phyloP scores from a whole-genome alignment of 2,797 vertebrate genomes.

The Dendrocincla tyrannina region DNA sequence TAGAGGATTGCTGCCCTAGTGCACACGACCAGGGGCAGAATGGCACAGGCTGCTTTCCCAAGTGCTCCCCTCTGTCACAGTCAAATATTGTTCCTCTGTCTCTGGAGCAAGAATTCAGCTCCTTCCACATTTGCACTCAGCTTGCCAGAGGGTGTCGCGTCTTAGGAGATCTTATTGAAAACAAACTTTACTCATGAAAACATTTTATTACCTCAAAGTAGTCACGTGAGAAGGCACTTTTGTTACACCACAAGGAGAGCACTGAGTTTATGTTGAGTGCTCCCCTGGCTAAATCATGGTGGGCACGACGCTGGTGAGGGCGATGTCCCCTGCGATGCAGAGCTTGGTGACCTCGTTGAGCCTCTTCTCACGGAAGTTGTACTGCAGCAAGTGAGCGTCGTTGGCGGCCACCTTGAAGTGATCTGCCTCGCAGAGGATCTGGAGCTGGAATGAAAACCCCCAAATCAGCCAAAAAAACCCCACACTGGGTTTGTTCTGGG shows the following conservation, averaged over 20 bases:
- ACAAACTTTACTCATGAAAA: neutral
- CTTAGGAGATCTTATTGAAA: rapidly evolving
- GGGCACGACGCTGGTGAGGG: constrained; percentile 77
- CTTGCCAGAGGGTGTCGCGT: rapidly evolving
- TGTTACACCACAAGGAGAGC: rapidly evolving
- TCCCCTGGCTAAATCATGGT: constrained; percentile 77
- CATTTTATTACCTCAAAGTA: constrained; percentile 11
- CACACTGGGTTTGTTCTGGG: rapidly evolving
- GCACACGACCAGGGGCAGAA: neutral
- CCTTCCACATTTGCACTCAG: neutral
- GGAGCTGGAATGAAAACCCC: constrained; percentile 77
- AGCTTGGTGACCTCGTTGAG: constrained; percentile 83
- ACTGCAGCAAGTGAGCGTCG: constrained; percentile 87
- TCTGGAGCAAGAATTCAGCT: neutral
- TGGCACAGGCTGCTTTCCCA: neutral
- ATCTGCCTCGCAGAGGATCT: constrained; percentile 87
- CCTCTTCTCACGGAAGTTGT: constrained; percentile 81
- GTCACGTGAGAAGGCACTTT: neutral
- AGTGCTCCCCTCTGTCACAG: neutral
- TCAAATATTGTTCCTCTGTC: neutral
- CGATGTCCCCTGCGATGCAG: constrained; percentile 82
- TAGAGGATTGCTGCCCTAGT: too few species aligned
- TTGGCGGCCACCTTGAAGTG: constrained; percentile 89
- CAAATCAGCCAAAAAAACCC: neutral
- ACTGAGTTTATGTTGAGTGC: rapidly evolving